These are phyloP conservation scores for Anarsia innoxiella DNA, from an alignment of 2,888 invertebrate species.

Conservation along the genomic window DNA sequence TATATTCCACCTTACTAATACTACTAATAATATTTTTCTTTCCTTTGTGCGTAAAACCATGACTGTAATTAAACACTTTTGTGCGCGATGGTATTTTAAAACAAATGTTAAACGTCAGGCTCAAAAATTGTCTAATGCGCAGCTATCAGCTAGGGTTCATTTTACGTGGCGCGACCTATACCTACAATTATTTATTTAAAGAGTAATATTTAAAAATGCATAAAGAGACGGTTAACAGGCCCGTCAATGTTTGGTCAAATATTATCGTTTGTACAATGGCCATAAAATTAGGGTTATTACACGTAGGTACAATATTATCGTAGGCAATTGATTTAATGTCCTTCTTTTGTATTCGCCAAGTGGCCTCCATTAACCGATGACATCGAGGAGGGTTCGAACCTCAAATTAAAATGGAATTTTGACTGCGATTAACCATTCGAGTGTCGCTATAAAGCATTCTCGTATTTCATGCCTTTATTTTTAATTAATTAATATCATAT, in stretches of 20 bases:
- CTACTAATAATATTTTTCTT: too few species aligned
- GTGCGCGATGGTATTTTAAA: too few species aligned
- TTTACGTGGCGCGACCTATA: too few species aligned
- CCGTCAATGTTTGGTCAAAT: constrained; percentile 52
- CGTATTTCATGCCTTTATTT: constrained; percentile 1
- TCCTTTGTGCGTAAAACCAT: too few species aligned
- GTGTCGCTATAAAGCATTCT: constrained; percentile 4
- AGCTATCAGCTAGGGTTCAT: too few species aligned
- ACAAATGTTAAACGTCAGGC: too few species aligned
- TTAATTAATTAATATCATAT: not conserved
- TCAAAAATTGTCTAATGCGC: too few species aligned
- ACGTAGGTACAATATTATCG: constrained; percentile 21
- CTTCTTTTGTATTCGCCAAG: constrained; percentile 32
- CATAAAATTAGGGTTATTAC: constrained; percentile 59
- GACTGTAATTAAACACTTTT: too few species aligned
- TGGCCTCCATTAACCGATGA: not conserved
- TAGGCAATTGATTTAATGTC: constrained; percentile 63
- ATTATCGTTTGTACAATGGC: constrained; percentile 50
- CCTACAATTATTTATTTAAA: too few species aligned
- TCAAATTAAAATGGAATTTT: constrained; percentile 6
- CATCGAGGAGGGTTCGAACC: constrained; percentile 1
- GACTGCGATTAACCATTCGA: constrained; percentile 4
- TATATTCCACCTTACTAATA: too few species aligned
- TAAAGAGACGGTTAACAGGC: too few species aligned
- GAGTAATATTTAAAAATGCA: too few species aligned